Percentiles rank a stretch among this genome's conserved stretches.
Conservation (phyloP, 2,888 invertebrate species). For the Thyatira batis region DNA sequence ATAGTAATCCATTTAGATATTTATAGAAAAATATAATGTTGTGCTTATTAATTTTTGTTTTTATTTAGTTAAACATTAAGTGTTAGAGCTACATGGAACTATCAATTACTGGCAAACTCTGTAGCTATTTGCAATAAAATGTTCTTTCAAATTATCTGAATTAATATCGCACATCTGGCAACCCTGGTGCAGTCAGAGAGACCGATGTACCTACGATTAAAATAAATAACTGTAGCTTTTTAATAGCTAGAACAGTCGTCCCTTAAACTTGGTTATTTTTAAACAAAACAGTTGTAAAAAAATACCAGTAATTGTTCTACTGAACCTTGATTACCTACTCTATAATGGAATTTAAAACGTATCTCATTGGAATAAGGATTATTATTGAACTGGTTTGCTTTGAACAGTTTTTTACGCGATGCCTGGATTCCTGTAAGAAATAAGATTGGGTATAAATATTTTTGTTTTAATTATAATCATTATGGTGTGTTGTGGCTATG, state of each 20-base stretch:
- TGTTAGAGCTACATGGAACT: too few relatives aligned
- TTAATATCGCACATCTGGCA: not conserved
- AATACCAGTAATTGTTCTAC: slow-evolving; percentile 21
- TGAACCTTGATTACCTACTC: not conserved
- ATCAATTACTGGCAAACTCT: not conserved
- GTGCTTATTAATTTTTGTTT: too few relatives aligned
- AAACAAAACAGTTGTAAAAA: slow-evolving; percentile 48
- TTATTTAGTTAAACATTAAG: too few relatives aligned
- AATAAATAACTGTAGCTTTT: slow-evolving; percentile 39
- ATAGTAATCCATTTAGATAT: not conserved
- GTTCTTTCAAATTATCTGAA: not conserved
- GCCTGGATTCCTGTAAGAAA: not conserved
- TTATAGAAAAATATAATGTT: too few relatives aligned
- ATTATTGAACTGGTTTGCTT: not conserved
- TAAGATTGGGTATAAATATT: not conserved
- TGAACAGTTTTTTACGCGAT: not conserved
- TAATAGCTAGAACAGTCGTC: slow-evolving; percentile 53
- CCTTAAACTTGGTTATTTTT: slow-evolving; percentile 52
- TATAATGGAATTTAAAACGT: not conserved
- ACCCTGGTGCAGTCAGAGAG: slow-evolving; percentile 16
- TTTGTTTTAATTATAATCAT: slow-evolving; percentile 5
- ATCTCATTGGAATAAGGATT: not conserved
- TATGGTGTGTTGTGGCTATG: not conserved
- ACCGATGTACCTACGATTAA: slow-evolving; percentile 58
- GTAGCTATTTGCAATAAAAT: not conserved